A percentile compares a stretch with the other conserved stretches of the same genome.
Conservation (phyloP, 2,113 vertebrate species). For the Halcyon malimbica region DNA sequence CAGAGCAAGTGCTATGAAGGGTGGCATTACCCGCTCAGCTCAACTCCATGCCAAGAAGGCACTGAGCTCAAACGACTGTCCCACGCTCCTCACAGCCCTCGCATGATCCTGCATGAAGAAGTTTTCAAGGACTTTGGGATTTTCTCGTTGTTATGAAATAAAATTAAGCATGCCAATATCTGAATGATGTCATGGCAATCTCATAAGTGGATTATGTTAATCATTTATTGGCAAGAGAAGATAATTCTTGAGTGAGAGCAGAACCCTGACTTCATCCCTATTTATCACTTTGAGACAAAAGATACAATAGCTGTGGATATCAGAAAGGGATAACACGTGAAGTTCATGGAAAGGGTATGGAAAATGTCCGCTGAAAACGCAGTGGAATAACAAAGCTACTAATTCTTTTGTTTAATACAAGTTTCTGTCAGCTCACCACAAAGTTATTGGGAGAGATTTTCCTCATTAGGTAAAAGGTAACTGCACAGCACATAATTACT, state of each 20-base stretch:
- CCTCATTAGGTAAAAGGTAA: background rate
- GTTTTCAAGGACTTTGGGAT: background rate
- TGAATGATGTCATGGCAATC: background rate
- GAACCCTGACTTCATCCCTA: background rate
- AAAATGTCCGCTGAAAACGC: background rate
- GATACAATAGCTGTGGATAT: background rate
- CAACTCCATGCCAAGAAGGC: background rate
- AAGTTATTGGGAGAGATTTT: background rate
- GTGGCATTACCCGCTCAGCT: accelerated
- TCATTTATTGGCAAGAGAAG: background rate
- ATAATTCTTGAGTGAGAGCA: background rate
- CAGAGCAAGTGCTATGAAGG: accelerated
- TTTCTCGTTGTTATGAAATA: background rate
- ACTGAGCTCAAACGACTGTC: accelerated
- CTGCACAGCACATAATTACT: background rate
- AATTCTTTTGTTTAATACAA: background rate
- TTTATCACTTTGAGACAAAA: background rate
- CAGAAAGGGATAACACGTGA: background rate
- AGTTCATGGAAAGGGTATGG: background rate
- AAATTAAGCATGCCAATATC: conserved; percentile 15
- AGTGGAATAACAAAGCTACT: background rate
- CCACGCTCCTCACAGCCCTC: accelerated
- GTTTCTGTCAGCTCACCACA: background rate
- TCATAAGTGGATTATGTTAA: conserved; percentile 14
- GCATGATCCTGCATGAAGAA: accelerated